phyloP scores from a whole-genome alignment of 2,113 vertebrate genomes.

The Gallinago jamesoni region DNA sequence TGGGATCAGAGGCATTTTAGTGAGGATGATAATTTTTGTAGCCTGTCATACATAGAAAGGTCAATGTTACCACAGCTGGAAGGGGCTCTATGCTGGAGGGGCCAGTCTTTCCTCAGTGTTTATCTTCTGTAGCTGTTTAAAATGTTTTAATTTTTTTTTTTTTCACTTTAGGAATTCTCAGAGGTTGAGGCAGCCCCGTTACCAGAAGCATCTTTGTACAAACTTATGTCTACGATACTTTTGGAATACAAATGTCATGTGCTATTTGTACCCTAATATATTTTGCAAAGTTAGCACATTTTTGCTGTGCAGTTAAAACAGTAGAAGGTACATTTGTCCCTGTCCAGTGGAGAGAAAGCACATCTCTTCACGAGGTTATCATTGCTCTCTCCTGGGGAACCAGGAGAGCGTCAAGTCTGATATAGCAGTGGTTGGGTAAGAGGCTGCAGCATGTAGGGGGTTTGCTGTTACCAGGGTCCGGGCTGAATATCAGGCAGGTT shows the following conservation, averaged over 20 bases:
- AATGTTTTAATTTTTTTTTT: neutral
- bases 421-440: neutral
- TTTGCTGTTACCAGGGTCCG: neutral
- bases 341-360: neutral
- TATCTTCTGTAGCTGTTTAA: neutral
- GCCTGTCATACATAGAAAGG: neutral
- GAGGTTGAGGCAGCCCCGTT: neutral
- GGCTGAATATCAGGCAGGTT: neutral
- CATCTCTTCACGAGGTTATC: too few species aligned
- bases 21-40: rapidly evolving
- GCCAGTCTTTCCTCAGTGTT: neutral
- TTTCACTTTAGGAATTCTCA: neutral
- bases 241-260: neutral
- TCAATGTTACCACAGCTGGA: neutral
- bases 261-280: too few species aligned
- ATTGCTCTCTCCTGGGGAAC: too few species aligned
- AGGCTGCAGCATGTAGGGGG: neutral
- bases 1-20: neutral
- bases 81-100: neutral
- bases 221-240: too few species aligned
- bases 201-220: neutral
- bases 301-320: neutral
- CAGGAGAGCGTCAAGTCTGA: too few species aligned
- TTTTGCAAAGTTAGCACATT: neutral
- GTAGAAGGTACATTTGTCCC: neutral